Conservation (phyloP, 1,140 invertebrate genomes). For the Alviniconcha marisindica region DNA sequence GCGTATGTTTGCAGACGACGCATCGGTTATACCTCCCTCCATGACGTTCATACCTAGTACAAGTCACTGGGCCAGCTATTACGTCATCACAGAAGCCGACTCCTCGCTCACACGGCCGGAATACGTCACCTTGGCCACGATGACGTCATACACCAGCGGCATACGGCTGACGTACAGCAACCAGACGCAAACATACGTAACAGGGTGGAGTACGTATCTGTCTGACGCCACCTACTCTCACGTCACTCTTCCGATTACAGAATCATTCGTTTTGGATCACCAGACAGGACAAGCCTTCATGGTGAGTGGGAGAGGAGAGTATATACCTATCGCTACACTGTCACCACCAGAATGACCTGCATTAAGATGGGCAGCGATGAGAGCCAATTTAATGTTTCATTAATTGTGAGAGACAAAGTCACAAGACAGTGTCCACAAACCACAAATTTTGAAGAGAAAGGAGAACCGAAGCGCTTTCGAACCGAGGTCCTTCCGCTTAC, state of each 20-base stretch:
- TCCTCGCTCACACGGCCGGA: neutral
- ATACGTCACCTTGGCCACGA: slow-evolving; percentile 8
- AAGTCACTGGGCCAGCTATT: slow-evolving; percentile 2
- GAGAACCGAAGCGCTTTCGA: no score
- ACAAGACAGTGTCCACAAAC: no score
- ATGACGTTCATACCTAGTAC: slow-evolving; percentile 20
- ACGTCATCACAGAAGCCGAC: slow-evolving; percentile 22
- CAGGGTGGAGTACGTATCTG: slow-evolving; percentile 6
- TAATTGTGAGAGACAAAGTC: no score
- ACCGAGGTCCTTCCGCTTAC: no score
- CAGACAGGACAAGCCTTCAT: neutral
- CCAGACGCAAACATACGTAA: neutral
- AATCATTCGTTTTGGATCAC: slow-evolving; percentile 16
- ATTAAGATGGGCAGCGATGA: no score
- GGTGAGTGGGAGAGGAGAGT: no score
- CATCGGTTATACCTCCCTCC: neutral
- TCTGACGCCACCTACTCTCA: slow-evolving; percentile 24
- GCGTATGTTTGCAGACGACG: neutral
- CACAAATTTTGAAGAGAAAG: no score
- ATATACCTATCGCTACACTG: no score
- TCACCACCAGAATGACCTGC: no score
- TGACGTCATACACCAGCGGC: slow-evolving; percentile 17
- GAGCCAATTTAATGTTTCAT: no score
- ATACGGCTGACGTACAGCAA: slow-evolving; percentile 14
- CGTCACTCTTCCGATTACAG: slow-evolving; percentile 6